Evolutionary conservation across 2,113 vertebrate species (phyloP).

Genomic region (Bufo gargarizans): DNA sequence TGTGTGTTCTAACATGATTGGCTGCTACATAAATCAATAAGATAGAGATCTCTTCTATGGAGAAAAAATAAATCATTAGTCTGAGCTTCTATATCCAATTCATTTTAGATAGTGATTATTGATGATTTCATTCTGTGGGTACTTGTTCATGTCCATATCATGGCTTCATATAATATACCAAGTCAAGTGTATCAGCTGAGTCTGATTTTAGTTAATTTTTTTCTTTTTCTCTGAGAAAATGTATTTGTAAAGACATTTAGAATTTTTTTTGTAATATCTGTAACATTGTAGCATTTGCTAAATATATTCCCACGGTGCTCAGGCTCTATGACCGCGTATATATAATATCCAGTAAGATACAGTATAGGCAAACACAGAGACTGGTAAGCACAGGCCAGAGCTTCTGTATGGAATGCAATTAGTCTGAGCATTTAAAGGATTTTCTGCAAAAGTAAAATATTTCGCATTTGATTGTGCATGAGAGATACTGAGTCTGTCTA

Average conservation of each 20-base stretch:
- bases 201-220: neutral
- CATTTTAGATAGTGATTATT: conserved; percentile 99
- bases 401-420: neutral
- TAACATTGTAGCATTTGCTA: neutral
- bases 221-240: neutral
- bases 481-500: neutral
- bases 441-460: neutral
- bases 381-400: neutral
- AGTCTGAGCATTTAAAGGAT: neutral
- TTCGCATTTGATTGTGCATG: neutral
- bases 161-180: conserved; percentile 73
- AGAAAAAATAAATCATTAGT: conserved; percentile 98
- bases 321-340: neutral
- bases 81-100: conserved; percentile 87
- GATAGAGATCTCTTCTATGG: conserved; percentile 96
- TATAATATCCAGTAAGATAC: neutral
- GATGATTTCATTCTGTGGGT: conserved; percentile 93
- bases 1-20: conserved; percentile 97
- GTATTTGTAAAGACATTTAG: neutral
- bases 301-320: neutral
- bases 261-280: no score
- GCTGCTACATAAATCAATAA: conserved; percentile 99
- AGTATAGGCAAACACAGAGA: neutral
- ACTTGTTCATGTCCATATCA: conserved; percentile 84
- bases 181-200: conserved; percentile 56